Conservation (phyloP, 2,797 vertebrate species). For the Ibycter americanus region DNA sequence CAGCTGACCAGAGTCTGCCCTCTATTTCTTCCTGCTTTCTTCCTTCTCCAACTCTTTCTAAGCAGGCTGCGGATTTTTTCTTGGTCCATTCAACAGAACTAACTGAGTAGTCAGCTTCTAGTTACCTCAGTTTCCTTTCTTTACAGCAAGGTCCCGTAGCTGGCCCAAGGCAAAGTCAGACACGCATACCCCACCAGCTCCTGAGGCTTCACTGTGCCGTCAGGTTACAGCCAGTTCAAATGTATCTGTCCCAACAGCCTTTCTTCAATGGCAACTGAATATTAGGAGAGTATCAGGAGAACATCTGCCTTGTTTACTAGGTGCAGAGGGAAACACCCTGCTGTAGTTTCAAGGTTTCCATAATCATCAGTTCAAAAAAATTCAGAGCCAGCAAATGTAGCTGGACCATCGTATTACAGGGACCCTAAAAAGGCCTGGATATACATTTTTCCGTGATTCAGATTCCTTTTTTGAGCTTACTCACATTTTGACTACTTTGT, state of each 20-base stretch:
- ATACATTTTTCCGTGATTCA: neutral
- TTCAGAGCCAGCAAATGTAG: neutral
- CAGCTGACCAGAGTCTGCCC: neutral
- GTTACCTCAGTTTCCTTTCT: neutral
- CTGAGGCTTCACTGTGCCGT: neutral
- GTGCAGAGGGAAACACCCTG: neutral
- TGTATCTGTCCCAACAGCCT: neutral
- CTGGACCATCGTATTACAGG: neutral
- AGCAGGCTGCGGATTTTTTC: neutral
- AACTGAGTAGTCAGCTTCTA: neutral
- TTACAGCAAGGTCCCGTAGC: neutral
- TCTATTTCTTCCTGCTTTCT: neutral
- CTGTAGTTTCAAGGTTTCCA: neutral
- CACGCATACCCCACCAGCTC: accelerated
- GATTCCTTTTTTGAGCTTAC: accelerated
- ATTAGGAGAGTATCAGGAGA: neutral
- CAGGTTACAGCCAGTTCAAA: neutral
- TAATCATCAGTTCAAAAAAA: neutral
- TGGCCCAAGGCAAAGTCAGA: neutral
- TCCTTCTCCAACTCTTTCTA: neutral
- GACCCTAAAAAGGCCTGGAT: neutral
- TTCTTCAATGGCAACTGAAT: neutral
- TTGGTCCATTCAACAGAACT: neutral
- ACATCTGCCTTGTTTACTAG: too few species aligned
- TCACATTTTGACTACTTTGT: neutral